Conservation (phyloP, 2,797 vertebrate genomes). For the Tadarida brasiliensis region DNA sequence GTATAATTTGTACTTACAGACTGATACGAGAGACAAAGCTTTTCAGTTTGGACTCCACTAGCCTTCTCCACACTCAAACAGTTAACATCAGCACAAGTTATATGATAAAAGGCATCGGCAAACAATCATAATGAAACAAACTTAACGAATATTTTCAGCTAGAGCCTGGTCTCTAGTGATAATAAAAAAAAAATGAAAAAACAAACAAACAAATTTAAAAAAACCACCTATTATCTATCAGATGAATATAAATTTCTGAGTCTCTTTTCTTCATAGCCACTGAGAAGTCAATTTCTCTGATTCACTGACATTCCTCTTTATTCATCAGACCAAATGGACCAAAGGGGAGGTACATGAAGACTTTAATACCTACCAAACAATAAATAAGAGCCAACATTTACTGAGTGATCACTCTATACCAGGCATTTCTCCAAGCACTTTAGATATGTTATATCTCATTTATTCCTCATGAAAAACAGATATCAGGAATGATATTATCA, state of each 20-base stretch:
- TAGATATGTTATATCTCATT: background rate
- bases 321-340: background rate
- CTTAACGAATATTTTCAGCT: background rate
- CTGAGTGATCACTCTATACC: background rate
- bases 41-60: background rate
- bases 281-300: background rate
- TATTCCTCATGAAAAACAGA: background rate
- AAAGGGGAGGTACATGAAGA: background rate
- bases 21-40: background rate
- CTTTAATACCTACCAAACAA: background rate
- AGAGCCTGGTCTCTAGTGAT: background rate
- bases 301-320: background rate
- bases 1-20: background rate
- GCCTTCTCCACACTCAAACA: background rate
- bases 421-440: background rate
- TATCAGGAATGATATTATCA: background rate
- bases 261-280: background rate
- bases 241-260: background rate
- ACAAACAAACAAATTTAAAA: background rate
- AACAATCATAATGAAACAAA: conserved; percentile 43
- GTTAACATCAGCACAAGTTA: background rate
- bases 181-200: background rate
- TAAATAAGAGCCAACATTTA: background rate
- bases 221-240: background rate
- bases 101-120: background rate